Base-by-base conservation (phyloP, 2,888 invertebrate genomes). In the Diaphora mendica region DNA sequence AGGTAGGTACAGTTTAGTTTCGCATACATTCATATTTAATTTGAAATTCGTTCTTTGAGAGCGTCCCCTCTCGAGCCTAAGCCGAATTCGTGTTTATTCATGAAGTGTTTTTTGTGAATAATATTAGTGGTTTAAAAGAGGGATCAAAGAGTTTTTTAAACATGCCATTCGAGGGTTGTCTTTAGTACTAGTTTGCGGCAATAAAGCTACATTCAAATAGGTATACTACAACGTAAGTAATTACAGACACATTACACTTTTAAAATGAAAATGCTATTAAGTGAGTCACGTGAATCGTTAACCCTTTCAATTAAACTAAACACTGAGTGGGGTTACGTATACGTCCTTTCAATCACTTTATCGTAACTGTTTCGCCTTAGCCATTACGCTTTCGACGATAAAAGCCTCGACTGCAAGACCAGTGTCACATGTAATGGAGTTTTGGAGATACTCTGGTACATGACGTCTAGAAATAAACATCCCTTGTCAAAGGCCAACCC, bases 41-140 rank as follows among this genome's bases (percentile, higher is more conserved):
- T 66, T 42, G 17, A 42, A 44, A 4, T 67, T 30, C 44, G 20
- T 67, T 67, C 44, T 67, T 67, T 67, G 67, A 67, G 30, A 67
- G 30, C 44, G 44, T 62, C 62, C 30, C 44, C 44, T 42, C 26
- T 42, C 8, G 44, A 30, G 62, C 17, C 15, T 30, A 62, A 62
- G 30, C 26, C 26, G 62, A 62, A 62, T 20, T 67, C 30, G 67
- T 44, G 17, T 30, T 20, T 67, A 44, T 44, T 67, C 20, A 67
- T 30, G 30, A 67, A 67, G 30, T n/a, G 15, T 39, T 65, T 66
- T 44, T 67, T 44, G 67, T 26, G 44, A 66, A 66, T 20, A 66
- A 44, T 67, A 44, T 30, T 44, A 44, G 7, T 26, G 9, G 44
- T 67, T 44, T 67, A 5, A 17, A 44, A 67, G 44, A 30, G 67